Evolutionary conservation across 2,113 vertebrate species (phyloP).

Genomic region (Nycticorax nycticorax): DNA sequence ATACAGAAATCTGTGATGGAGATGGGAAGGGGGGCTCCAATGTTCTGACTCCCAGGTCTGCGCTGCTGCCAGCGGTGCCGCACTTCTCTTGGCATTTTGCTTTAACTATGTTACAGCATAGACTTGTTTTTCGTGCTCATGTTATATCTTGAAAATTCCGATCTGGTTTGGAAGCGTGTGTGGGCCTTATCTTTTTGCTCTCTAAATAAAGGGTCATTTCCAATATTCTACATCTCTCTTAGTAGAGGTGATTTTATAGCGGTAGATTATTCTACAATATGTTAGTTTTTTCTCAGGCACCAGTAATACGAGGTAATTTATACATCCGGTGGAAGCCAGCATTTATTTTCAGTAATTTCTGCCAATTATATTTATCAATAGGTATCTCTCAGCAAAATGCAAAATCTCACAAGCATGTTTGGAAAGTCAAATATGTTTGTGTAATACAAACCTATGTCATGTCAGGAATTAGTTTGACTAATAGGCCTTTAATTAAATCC

Average conservation of each 20-base stretch:
- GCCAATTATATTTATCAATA: slow-evolving; percentile 75
- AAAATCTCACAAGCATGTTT: slow-evolving; percentile 70
- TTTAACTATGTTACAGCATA: neutral
- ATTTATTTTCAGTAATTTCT: slow-evolving; percentile 69
- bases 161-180: neutral
- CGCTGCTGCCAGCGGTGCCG: fast-evolving
- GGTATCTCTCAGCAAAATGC: slow-evolving; percentile 72
- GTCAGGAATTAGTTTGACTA: slow-evolving; percentile 81
- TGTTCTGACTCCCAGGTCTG: neutral
- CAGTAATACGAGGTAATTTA: neutral
- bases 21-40: neutral
- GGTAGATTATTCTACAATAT: neutral
- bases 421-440: slow-evolving; percentile 79
- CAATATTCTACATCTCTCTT: neutral
- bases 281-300: neutral
- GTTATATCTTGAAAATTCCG: neutral
- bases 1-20: fast-evolving
- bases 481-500: slow-evolving; percentile 82
- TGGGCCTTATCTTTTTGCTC: neutral
- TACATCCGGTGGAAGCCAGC: neutral
- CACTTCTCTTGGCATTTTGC: neutral
- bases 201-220: neutral
- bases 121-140: fast-evolving
- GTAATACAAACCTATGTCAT: slow-evolving; percentile 79
- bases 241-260: neutral